Conservation (phyloP, 2,888 invertebrate species). For the Erynnis tages region DNA sequence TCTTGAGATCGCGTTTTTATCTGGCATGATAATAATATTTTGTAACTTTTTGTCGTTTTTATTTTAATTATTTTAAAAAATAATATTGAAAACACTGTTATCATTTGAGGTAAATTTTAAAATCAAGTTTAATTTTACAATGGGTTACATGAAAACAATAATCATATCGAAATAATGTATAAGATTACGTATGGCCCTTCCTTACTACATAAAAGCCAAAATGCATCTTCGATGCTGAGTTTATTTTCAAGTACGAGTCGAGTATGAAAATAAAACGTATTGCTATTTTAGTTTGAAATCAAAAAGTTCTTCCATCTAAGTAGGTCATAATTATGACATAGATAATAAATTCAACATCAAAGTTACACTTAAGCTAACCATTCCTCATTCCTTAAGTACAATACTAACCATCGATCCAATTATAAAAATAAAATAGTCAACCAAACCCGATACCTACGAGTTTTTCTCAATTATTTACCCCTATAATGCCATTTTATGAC, state of each 20-base stretch:
- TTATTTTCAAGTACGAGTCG: too few species aligned
- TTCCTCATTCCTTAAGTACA: constrained; percentile 8
- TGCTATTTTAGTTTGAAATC: too few species aligned
- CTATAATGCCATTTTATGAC: constrained; percentile 8
- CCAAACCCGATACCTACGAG: neutral
- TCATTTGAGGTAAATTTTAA: too few species aligned
- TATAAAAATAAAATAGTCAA: neutral
- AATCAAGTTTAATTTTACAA: too few species aligned
- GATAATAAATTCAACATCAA: neutral
- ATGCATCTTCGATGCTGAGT: constrained; percentile 7
- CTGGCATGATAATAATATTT: too few species aligned
- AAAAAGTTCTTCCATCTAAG: too few species aligned
- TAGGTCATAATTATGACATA: neutral
- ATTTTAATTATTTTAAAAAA: too few species aligned
- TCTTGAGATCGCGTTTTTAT: too few species aligned
- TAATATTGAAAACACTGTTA: too few species aligned
- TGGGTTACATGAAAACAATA: too few species aligned
- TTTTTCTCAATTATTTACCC: neutral
- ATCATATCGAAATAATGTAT: neutral
- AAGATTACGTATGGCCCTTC: constrained; percentile 13
- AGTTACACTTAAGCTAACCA: constrained; percentile 11
- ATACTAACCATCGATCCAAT: neutral
- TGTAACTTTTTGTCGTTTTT: too few species aligned
- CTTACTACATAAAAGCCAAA: constrained; percentile 17
- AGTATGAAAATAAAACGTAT: too few species aligned